Base-by-base conservation (phyloP, 2,888 invertebrate genomes). In the Pterobdella sp. region DNA sequence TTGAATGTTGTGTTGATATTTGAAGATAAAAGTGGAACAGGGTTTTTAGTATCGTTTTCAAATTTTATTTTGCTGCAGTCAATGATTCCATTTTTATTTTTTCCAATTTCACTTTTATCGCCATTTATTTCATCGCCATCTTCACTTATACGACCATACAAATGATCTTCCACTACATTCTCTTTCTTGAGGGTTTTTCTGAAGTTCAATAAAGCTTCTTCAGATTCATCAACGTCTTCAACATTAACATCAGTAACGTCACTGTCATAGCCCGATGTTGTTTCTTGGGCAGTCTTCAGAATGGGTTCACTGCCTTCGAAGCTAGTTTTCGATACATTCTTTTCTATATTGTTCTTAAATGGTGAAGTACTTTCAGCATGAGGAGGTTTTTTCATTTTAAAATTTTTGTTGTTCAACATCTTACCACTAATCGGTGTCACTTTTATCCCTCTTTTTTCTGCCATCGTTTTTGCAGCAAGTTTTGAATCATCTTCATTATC, bases 181-280 rank as follows among this genome's bases (percentile, higher is more conserved):
- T 56, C 60, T 22, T n/a, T 56, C 60, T 56, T 56, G 10, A 56
- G n/a, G 14, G 60, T 22, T 26, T 4, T 7, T 56, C 60, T 56
- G 60, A 56, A 56, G 3, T 56, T 22, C 60, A 56, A 26, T 26
- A 56, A 3, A 56, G 60, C n/a, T 22, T 56, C 60, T 56, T 56
- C 60, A n/a, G 60, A 22, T 56, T 56, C 60, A 26, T 56, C 60
- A 3, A 56, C 60, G 60, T 56, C 60, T 56, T 56, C 60, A 22
- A 56, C 60, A 56, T 56, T 56, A 22, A 56, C 60, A 3, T 56
- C 60, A 22, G 60, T 56, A 26, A 56, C 60, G 60, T 56, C 60
- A 56, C 60, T 56, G 14, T 56, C 60, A n/a, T 56, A 56, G n/a
- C n/a, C 60, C 4, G 60, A 56, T 26, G 60, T 56, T 4, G 14